Evolutionary conservation across 2,113 vertebrate genomes (phyloP).

Genomic region (Ascaphus truei): DNA sequence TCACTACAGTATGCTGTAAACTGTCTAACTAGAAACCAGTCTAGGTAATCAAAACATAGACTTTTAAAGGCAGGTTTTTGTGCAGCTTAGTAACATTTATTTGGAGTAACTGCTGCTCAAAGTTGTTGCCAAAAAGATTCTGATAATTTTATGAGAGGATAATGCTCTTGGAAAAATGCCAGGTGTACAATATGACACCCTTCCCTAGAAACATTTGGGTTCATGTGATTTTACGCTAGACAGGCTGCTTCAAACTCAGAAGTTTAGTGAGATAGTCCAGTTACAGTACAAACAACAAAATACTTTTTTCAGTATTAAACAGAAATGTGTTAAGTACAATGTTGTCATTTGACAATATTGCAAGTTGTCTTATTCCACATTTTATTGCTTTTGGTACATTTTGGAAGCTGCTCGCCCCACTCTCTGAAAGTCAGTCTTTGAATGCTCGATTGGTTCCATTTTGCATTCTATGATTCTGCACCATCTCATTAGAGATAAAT

Average conservation of each 20-base stretch:
- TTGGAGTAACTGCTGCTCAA: slow-evolving; percentile 46
- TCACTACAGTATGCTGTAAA: slow-evolving; percentile 50
- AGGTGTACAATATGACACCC: slow-evolving; percentile 25
- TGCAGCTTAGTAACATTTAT: slow-evolving; percentile 62
- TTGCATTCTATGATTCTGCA: too few relatives aligned
- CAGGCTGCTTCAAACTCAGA: slow-evolving; percentile 12
- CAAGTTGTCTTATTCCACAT: too few relatives aligned
- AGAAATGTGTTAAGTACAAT: too few relatives aligned
- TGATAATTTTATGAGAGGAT: slow-evolving; percentile 38
- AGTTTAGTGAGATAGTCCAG: not conserved
- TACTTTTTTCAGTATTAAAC: not conserved
- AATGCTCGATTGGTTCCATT: too few relatives aligned
- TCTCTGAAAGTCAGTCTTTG: too few relatives aligned
- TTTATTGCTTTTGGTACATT: too few relatives aligned
- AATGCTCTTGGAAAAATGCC: slow-evolving; percentile 30
- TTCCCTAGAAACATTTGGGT: slow-evolving; percentile 18
- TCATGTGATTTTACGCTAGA: slow-evolving; percentile 21
- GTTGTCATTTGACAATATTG: too few relatives aligned
- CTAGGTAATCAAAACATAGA: slow-evolving; percentile 44
- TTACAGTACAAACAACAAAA: not conserved
- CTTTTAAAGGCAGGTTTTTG: slow-evolving; percentile 48
- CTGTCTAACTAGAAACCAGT: slow-evolving; percentile 43
- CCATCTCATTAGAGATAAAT: too few relatives aligned
- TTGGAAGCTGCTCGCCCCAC: too few relatives aligned
- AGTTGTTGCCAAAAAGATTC: slow-evolving; percentile 30